These are phyloP conservation scores for Eublepharis macularius DNA, from an alignment of 2,113 vertebrate genomes.

Conservation along the genomic window DNA sequence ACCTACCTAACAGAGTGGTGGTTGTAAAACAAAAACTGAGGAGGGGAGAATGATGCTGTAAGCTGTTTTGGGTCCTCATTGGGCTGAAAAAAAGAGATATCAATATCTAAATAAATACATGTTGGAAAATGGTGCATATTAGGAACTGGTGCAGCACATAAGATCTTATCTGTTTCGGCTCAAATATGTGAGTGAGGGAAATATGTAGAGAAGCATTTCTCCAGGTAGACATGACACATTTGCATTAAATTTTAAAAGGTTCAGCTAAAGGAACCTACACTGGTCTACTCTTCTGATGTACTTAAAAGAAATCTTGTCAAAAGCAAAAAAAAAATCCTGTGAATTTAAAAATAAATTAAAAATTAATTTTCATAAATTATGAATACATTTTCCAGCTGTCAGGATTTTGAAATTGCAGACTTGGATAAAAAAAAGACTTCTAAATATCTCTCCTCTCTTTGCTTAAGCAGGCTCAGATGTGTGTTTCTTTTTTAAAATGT, in stretches of 20 bases:
- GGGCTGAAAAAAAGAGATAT: too few species aligned
- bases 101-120: too few species aligned
- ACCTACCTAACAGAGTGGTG: too few species aligned
- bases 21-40: too few species aligned
- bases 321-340: constrained; percentile 33
- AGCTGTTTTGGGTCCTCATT: too few species aligned
- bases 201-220: background rate
- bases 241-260: background rate
- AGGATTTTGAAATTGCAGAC: constrained; percentile 56
- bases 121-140: too few species aligned
- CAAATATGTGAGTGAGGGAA: background rate
- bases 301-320: constrained; percentile 41
- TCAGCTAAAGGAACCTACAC: background rate
- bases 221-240: background rate
- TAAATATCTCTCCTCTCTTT: constrained; percentile 8
- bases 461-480: constrained; percentile 51
- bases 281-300: constrained; percentile 19
- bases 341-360: constrained; percentile 71
- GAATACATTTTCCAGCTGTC: constrained; percentile 51
- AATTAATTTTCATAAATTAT: constrained; percentile 70
- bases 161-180: background rate
- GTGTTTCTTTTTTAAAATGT: constrained; percentile 46
- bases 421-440: constrained; percentile 74
- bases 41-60: too few species aligned
- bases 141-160: too few species aligned